Conservation (phyloP, 2,113 vertebrate species). For the Rutilus rutilus region DNA sequence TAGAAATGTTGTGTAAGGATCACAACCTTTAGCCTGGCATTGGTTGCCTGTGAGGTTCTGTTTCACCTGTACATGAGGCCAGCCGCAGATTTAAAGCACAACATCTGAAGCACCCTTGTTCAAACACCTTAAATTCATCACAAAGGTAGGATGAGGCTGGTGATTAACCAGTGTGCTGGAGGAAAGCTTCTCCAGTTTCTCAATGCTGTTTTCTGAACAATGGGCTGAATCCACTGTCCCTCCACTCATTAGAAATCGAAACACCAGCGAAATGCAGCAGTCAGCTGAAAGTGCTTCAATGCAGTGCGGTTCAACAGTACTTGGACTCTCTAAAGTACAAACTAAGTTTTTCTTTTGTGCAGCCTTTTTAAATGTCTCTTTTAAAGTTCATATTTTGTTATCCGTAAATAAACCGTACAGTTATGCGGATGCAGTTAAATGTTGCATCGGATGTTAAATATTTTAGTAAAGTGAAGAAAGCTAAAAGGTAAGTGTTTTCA, state of each 20-base stretch:
- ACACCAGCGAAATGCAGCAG: slow-evolving; percentile 38
- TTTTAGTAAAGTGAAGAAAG: neutral
- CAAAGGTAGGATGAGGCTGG: slow-evolving; percentile 13
- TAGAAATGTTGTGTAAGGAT: neutral
- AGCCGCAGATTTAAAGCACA: neutral
- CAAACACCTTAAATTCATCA: neutral
- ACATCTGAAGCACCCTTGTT: neutral
- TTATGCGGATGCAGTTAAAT: neutral
- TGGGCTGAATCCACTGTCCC: slow-evolving; percentile 43
- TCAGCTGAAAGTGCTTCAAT: slow-evolving; percentile 41
- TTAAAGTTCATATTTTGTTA: neutral
- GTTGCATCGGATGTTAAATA: neutral
- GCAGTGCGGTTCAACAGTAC: slow-evolving; percentile 13
- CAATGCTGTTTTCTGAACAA: slow-evolving; percentile 36
- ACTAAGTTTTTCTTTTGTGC: slow-evolving; percentile 10
- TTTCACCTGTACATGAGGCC: neutral
- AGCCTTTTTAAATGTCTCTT: neutral
- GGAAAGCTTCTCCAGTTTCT: slow-evolving; percentile 19
- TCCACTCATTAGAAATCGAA: slow-evolving; percentile 46
- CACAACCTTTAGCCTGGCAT: neutral
- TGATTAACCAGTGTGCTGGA: slow-evolving; percentile 22
- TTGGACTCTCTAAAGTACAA: neutral
- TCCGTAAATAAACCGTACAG: neutral
- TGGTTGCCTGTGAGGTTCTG: neutral
- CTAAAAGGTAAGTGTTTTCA: neutral